A percentile compares a stretch with the other conserved stretches of the same genome.
Conservation (phyloP, 1,140 invertebrate species). For the Macrotrachela quadricornifera region DNA sequence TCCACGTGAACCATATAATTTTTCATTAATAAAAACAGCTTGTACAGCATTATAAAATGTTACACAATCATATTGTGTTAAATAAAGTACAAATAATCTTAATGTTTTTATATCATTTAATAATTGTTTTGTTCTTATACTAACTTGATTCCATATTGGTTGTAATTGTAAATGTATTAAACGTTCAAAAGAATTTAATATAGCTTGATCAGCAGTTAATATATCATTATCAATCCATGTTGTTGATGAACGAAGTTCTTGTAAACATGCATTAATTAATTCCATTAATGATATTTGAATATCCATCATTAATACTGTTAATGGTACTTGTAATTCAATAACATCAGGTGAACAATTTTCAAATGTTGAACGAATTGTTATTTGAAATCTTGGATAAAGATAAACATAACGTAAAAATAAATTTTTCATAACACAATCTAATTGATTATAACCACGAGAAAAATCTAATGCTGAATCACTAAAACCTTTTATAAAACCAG, state of each 20-base stretch:
- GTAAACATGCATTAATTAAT: conserved; percentile 65
- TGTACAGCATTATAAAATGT: conserved; percentile 47
- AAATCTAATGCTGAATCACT: conserved; percentile 59
- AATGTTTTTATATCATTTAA: conserved; percentile 75
- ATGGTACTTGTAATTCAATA: conserved; percentile 61
- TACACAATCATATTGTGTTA: conserved; percentile 69
- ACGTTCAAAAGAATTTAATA: conserved; percentile 74
- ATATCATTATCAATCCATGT: conserved; percentile 48
- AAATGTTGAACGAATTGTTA: conserved; percentile 6
- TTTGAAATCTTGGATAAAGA: conserved; percentile 70
- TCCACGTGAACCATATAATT: too few relatives aligned
- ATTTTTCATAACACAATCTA: conserved; percentile 67
- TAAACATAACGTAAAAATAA: conserved; percentile 70
- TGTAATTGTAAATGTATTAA: conserved; percentile 65
- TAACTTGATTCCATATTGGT: conserved; percentile 79
- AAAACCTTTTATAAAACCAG: conserved; percentile 87
- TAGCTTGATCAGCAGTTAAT: conserved; percentile 72
- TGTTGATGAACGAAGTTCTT: conserved; percentile 39
- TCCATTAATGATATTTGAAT: conserved; percentile 70
- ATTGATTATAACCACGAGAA: conserved; percentile 58
- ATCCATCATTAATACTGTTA: conserved; percentile 51
- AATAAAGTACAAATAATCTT: conserved; percentile 39
- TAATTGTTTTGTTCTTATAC: conserved; percentile 59
- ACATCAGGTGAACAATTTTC: conserved; percentile 44
- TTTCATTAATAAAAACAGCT: too few relatives aligned